A percentile compares a stretch with the other conserved stretches of the same genome.
These are phyloP conservation scores for Pholis gunnellus DNA, from an alignment of 2,113 vertebrate genomes.

Conservation along the genomic window DNA sequence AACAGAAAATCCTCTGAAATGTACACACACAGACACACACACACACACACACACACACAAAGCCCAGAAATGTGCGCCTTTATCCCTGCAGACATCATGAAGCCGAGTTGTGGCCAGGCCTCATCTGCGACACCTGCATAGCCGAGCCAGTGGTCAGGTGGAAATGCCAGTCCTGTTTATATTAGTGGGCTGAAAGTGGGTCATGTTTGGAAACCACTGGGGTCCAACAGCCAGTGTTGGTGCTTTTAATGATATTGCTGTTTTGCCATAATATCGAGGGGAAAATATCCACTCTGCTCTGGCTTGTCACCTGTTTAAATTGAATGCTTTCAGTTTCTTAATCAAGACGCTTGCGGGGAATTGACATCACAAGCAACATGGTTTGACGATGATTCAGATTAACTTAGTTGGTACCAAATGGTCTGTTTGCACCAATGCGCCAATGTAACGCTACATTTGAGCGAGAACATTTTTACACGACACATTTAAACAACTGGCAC, in stretches of 20 bases:
- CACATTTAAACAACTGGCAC: background rate
- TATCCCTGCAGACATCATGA: background rate
- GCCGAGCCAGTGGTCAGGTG: conserved; percentile 33
- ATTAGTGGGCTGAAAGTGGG: conserved; percentile 55
- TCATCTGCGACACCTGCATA: conserved; percentile 40
- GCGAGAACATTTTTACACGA: no score
- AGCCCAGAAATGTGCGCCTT: conserved; percentile 3
- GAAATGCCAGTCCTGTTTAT: conserved; percentile 41
- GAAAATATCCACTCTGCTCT: background rate
- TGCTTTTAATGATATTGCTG: conserved; percentile 20
- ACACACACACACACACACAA: background rate
- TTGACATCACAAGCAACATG: background rate
- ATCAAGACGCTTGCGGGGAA: background rate
- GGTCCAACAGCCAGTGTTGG: conserved; percentile 34
- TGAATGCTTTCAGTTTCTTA: background rate
- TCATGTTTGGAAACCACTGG: conserved; percentile 47
- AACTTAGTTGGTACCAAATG: background rate
- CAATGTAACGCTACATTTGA: background rate
- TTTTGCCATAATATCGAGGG: conserved; percentile 4
- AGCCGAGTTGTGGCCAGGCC: background rate
- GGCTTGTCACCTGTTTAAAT: background rate
- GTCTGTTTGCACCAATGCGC: background rate
- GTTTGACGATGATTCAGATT: background rate
- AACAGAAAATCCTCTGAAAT: background rate
- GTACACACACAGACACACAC: background rate